These are phyloP conservation scores for Salarias fasciatus DNA, from an alignment of 2,797 vertebrate species.

Conservation along the genomic window DNA sequence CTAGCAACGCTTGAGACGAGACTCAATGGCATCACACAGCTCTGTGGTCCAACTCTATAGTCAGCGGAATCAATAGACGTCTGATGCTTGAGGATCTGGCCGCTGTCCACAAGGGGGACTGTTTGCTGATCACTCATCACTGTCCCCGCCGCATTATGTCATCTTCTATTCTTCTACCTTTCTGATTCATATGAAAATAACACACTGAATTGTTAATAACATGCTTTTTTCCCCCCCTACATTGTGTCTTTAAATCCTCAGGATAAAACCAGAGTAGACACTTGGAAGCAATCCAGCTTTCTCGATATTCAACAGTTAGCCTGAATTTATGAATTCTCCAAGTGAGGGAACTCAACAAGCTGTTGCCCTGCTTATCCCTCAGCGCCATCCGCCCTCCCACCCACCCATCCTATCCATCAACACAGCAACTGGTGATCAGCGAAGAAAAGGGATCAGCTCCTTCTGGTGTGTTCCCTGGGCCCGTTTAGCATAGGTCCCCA, in stretches of 20 bases:
- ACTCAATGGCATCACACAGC: conserved; percentile 56
- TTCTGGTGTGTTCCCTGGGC: conserved; percentile 78
- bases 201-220: not conserved
- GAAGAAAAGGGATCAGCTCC: conserved; percentile 75
- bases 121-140: conserved; percentile 44
- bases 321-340: conserved; percentile 45
- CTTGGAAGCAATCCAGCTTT: not conserved
- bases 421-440: conserved; percentile 63
- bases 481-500: conserved; percentile 78
- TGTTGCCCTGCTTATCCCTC: conserved; percentile 46
- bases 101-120: conserved; percentile 65
- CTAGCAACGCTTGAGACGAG: conserved; percentile 61
- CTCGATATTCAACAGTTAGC: conserved; percentile 63
- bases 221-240: not conserved
- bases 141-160: conserved; percentile 24
- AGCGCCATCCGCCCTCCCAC: conserved; percentile 6
- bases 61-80: conserved; percentile 54
- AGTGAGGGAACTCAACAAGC: conserved; percentile 77
- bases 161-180: conserved; percentile 26
- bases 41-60: conserved; percentile 53
- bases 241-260: not conserved
- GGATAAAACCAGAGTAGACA: not conserved
- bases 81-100: conserved; percentile 60
- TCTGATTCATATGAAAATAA: not conserved
- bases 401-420: conserved; percentile 48